Evolutionary conservation across 2,888 invertebrate genomes (phyloP).

Genomic region (Congeria kusceri): DNA sequence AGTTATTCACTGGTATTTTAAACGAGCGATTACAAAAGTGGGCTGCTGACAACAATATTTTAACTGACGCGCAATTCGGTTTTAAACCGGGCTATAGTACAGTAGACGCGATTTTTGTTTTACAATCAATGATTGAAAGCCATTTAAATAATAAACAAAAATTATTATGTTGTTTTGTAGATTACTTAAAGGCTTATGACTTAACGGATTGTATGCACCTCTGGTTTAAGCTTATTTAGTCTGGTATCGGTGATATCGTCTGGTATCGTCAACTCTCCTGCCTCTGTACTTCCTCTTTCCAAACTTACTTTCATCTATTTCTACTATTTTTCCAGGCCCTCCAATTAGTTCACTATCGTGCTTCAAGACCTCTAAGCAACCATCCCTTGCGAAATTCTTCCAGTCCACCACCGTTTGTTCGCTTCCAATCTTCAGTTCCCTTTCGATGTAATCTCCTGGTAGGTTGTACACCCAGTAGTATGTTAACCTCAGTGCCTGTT

Average conservation of each 20-base stretch:
- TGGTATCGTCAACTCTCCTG: no score
- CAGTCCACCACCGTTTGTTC: no score
- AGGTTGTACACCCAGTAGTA: no score
- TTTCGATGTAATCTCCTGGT: no score
- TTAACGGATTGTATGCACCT: slow-evolving; percentile 38
- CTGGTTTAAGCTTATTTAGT: slow-evolving; percentile 40
- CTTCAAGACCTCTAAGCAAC: no score
- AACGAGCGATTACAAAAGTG: slow-evolving; percentile 49
- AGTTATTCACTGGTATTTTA: slow-evolving; percentile 47
- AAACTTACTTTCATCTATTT: no score
- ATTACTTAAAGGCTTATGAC: slow-evolving; percentile 45
- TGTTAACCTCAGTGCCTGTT: no score
- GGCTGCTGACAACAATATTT: slow-evolving; percentile 23
- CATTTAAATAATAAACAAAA: slow-evolving; percentile 14
- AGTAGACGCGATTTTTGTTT: slow-evolving; percentile 51
- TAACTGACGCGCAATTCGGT: slow-evolving; percentile 51
- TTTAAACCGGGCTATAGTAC: slow-evolving; percentile 37
- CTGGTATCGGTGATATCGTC: slow-evolving; percentile 35
- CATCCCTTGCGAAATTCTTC: no score
- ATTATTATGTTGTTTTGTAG: slow-evolving; percentile 49
- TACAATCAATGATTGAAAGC: slow-evolving; percentile 32
- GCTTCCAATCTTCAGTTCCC: no score
- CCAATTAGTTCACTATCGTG: no score
- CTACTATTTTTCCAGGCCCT: no score
- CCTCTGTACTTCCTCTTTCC: no score